These are phyloP conservation scores for Leptopilina drosophilae DNA, from an alignment of 2,888 invertebrate species.

Conservation along the genomic window DNA sequence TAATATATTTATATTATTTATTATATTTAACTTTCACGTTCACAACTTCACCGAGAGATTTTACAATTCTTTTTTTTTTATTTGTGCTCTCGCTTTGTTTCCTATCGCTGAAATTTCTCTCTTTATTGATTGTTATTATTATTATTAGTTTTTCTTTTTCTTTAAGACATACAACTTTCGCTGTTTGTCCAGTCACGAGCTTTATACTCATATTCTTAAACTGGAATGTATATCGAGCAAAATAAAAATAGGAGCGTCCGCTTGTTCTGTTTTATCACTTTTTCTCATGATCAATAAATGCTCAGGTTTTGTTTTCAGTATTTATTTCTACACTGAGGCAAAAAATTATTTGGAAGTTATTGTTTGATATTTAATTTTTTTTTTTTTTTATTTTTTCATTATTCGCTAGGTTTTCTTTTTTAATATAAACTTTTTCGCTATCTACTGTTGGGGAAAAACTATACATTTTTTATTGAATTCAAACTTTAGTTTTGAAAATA, in stretches of 20 bases:
- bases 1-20: too few species aligned
- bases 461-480: too few species aligned
- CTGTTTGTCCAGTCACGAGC: conserved; percentile 43
- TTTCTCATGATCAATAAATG: conserved; percentile 57
- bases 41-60: conserved; percentile 8
- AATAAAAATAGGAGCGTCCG: conserved; percentile 42
- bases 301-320: conserved; percentile 27
- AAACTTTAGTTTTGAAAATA: too few species aligned
- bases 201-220: conserved; percentile 44
- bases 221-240: conserved; percentile 49
- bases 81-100: conserved; percentile 3
- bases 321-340: conserved; percentile 48
- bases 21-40: conserved; percentile 2
- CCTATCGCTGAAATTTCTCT: background rate
- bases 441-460: too few species aligned
- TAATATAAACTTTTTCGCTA: too few species aligned
- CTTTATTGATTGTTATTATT: conserved; percentile 17
- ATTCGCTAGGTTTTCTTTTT: background rate
- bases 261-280: conserved; percentile 36
- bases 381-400: background rate
- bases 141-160: background rate
- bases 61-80: background rate
- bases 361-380: background rate
- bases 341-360: conserved; percentile 13
- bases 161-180: conserved; percentile 22